Conservation (phyloP, 2,888 invertebrate species). For the Cryptocheilus praepositus region DNA sequence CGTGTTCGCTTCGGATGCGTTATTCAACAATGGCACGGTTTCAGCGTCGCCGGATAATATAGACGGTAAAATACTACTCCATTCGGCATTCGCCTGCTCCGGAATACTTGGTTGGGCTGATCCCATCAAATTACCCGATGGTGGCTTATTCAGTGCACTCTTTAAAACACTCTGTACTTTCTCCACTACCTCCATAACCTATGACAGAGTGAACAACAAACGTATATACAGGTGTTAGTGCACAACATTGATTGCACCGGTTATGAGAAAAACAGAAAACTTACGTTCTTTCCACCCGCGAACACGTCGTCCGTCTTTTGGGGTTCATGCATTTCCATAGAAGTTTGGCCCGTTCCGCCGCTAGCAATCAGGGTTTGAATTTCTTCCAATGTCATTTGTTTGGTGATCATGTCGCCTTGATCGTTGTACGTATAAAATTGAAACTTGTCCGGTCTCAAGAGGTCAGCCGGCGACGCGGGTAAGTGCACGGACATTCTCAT, state of each 20-base stretch:
- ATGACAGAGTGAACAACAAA: slow-evolving; percentile 10
- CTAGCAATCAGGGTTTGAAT: slow-evolving; percentile 90
- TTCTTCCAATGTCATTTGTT: slow-evolving; percentile 89
- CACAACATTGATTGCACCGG: neutral
- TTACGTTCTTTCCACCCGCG: slow-evolving; percentile 63
- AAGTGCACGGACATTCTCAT: slow-evolving; percentile 54
- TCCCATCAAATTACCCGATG: slow-evolving; percentile 51
- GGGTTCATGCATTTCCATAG: slow-evolving; percentile 63
- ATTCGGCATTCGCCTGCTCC: slow-evolving; percentile 74
- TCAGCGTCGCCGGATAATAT: slow-evolving; percentile 83
- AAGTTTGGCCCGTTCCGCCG: slow-evolving; percentile 82
- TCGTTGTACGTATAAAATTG: slow-evolving; percentile 93
- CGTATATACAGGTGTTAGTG: neutral
- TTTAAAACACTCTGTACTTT: slow-evolving; percentile 90
- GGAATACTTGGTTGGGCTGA: slow-evolving; percentile 67
- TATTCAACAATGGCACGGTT: slow-evolving; percentile 72
- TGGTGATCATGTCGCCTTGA: slow-evolving; percentile 87
- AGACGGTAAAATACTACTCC: slow-evolving; percentile 89
- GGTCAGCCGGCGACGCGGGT: slow-evolving; percentile 82
- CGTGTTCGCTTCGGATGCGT: slow-evolving; percentile 52
- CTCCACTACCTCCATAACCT: slow-evolving; percentile 86
- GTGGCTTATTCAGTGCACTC: slow-evolving; percentile 81
- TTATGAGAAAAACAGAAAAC: neutral
- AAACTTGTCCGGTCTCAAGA: slow-evolving; percentile 88
- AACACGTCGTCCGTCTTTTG: slow-evolving; percentile 58